Base-by-base conservation (phyloP, 2,888 invertebrate species). In the Thera britannica region DNA sequence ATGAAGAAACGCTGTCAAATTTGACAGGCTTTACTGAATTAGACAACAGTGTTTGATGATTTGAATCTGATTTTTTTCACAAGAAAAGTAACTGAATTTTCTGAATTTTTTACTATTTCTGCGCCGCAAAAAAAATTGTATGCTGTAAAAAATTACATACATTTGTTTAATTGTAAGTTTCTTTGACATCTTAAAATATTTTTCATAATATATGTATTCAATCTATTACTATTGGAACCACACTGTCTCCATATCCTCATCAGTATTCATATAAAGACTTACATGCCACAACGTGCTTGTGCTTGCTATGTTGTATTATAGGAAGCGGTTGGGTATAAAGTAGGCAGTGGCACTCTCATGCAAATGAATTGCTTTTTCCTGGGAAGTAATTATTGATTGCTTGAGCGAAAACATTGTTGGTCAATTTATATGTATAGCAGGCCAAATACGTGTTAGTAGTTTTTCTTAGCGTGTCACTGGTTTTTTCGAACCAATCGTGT, bases 161-260 rank as follows among this genome's bases (percentile, higher is more conserved):
- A 23, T 23, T 23, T 23, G 23, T 23, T 23, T 23, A 23, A 23
- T 23, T 23, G 0, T 23, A 23, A 1, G 23, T 23, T 23, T 23
- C 0, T 23, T 23, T 23, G 23, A 23, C 23, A 23, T 23, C 23
- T 23, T 23, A 1, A 23, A 23, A 23, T 23, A 23, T 23, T 23
- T 23, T 23, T 23, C 23, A 23, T 23, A 23, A 23, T 23, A 23
- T 23, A 23, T 23, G 23, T 34, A 9, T 48, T 12, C 38, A 54
- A 62, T 44, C 38, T 23, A 66, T 66, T 60, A 35, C 51, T 63
- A 63, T 56, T 38, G 63, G 67, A 62, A 63, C 67, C 67, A 63
- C 23, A 46, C 67, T 63, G 67, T 67, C 67, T 67, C 67, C 51
- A 12, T 4, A 23, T 4, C 55, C 67, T 63, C 34, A 56, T 67